Conservation (phyloP, 2,888 invertebrate species). For the Pantelozetes paolii region DNA sequence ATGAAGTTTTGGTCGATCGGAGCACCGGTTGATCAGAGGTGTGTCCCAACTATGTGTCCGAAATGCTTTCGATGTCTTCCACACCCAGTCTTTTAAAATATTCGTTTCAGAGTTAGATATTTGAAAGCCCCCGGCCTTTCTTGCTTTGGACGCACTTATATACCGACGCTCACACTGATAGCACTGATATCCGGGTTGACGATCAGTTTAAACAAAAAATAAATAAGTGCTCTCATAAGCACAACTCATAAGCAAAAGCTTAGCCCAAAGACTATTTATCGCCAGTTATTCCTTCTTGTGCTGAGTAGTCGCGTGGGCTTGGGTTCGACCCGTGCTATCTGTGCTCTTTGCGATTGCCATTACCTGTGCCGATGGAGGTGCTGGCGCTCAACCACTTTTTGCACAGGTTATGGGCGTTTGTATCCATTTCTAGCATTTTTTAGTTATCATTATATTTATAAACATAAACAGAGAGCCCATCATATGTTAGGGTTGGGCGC, state of each 20-base stretch:
- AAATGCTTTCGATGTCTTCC: slow-evolving; percentile 14
- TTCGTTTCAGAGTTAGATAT: slow-evolving; percentile 32
- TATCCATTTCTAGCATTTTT: slow-evolving; percentile 5
- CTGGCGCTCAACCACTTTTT: slow-evolving; percentile 2
- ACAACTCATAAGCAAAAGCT: slow-evolving; percentile 19
- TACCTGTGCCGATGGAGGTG: too few species aligned
- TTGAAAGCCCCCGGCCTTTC: neutral
- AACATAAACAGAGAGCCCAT: slow-evolving; percentile 1
- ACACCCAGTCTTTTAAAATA: slow-evolving; percentile 36
- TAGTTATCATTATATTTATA: neutral
- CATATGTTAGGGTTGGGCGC: slow-evolving; percentile 24
- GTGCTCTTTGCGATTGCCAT: too few species aligned
- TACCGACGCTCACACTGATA: neutral
- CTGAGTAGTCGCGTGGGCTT: slow-evolving; percentile 26
- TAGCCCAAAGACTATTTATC: slow-evolving; percentile 30
- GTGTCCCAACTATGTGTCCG: neutral
- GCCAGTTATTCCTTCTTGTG: slow-evolving; percentile 14
- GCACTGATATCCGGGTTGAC: slow-evolving; percentile 26
- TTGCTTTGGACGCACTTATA: neutral
- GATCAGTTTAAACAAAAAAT: slow-evolving; percentile 31
- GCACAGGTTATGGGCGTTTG: slow-evolving; percentile 12
- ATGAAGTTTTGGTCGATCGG: slow-evolving; percentile 19
- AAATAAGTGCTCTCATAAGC: slow-evolving; percentile 12
- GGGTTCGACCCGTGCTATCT: slow-evolving; percentile 2
- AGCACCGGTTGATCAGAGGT: slow-evolving; percentile 19